Base-by-base conservation (phyloP, 2,888 invertebrate genomes). In the Zele albiditarsus region DNA sequence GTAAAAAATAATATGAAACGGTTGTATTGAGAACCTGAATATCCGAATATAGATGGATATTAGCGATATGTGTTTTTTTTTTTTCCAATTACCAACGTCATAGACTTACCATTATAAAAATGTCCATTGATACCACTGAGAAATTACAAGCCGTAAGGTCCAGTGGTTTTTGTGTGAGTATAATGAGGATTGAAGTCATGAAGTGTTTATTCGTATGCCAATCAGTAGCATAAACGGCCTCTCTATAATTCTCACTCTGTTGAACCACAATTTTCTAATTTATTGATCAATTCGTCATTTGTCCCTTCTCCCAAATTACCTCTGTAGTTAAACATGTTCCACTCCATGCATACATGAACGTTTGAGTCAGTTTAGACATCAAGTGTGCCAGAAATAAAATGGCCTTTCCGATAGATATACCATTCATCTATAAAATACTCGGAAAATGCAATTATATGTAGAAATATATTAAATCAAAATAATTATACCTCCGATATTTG, bases 21-120 rank as follows among this genome's bases (percentile, higher is more conserved):
- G 79, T 60, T 20, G 80, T 77, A 38, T 78, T 75, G 8, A 79
- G 14, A 5, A 79, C 68, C 80, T 80, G 71, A 8, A 75, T 60
- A 31, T n/a, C 1, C 70, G 46, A 67, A 20, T 42, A n/a, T 58
- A 70, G 58, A 31, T n/a, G n/a, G 23, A 23, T 66, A n/a, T 20
- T 10, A 66, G 6, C n/a, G n/a, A n/a, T 3, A 31, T 12, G 25
- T 4, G 31, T 28, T 23, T 16, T 28, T 0, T 3, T 16, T 0
- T n/a, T n/a, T n/a, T n/a, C n/a, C 12, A 28, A 12, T 12, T 63
- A 16, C 27, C 3, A 38, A n/a, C n/a, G n/a, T 16, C 10, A 16
- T 31, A 12, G 12, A 14, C 58, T 74, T 72, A 83, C 83, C 74
- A 75, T 77, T 1, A 74, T 33, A 46, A 83, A 82, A 75, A 75